Evolutionary conservation across 2,888 invertebrate genomes (phyloP).

Genomic region (Mellilla xanthometata): DNA sequence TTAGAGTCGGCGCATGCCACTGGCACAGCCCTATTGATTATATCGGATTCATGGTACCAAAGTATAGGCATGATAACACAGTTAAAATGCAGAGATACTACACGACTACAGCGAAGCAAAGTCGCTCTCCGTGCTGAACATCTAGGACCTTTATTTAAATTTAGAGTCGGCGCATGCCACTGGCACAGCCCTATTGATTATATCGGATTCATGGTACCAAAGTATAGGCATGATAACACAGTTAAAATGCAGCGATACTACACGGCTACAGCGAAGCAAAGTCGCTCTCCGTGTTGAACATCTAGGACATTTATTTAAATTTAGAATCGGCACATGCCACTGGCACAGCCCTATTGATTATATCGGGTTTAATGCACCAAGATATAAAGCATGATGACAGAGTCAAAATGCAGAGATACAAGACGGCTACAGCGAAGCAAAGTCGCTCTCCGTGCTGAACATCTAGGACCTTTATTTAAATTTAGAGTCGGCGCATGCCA

Average conservation of each 20-base stretch:
- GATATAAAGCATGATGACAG: too few relatives aligned
- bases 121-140: constrained; percentile 90
- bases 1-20: too few relatives aligned
- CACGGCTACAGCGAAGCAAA: constrained; percentile 93
- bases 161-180: constrained; percentile 20
- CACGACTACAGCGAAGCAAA: constrained; percentile 93
- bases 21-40: too few relatives aligned
- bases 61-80: too few relatives aligned
- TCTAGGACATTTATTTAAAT: constrained; percentile 27
- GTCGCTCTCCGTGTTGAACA: constrained; percentile 90
- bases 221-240: too few relatives aligned
- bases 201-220: too few relatives aligned
- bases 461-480: constrained; percentile 33
- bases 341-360: constrained; percentile 1
- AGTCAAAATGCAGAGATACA: too few relatives aligned
- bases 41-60: too few relatives aligned
- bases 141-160: constrained; percentile 28
- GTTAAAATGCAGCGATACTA: too few relatives aligned
- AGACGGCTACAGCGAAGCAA: constrained; percentile 93
- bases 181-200: background rate
- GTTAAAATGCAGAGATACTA: too few relatives aligned
- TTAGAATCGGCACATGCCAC: constrained; percentile 9
- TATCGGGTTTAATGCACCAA: too few relatives aligned
- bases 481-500: constrained; percentile 21
- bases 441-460: constrained; percentile 90